Conservation (phyloP, 2,888 invertebrate genomes). For the Chironomus riparius region DNA sequence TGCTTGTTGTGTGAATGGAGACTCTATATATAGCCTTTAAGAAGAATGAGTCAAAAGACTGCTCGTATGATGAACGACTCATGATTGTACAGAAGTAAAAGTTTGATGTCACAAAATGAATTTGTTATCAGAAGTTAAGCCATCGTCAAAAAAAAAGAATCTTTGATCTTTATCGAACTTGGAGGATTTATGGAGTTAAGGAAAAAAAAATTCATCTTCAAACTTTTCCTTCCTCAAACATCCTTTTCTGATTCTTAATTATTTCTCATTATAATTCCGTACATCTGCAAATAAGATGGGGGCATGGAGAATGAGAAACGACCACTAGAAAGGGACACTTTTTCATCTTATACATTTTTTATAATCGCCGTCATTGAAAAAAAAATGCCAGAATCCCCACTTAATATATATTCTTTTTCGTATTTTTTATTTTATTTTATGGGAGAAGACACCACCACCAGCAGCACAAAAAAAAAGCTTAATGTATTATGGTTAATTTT, state of each 20-base stretch:
- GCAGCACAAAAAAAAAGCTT: not conserved
- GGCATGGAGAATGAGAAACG: not conserved
- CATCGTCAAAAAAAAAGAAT: not conserved
- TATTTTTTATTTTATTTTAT: not conserved
- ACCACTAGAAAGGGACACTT: not conserved
- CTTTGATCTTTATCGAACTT: not conserved
- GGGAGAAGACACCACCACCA: not conserved
- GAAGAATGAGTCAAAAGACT: not conserved
- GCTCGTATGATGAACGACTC: not conserved
- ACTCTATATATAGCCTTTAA: not conserved
- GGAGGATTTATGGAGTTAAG: too few species aligned
- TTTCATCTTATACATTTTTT: not conserved
- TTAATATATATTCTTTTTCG: not conserved
- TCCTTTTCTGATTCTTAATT: conserved; percentile 13
- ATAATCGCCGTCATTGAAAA: not conserved
- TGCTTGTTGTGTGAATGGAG: not conserved
- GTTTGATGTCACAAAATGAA: not conserved
- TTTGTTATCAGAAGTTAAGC: not conserved
- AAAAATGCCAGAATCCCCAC: not conserved
- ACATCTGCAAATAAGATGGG: not conserved
- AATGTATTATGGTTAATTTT: not conserved
- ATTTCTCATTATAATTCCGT: conserved; percentile 8
- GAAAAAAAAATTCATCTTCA: not conserved
- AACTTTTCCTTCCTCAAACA: not conserved
- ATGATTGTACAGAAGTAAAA: not conserved